A percentile compares a stretch with the other conserved stretches of the same genome.
Evolutionary conservation across 2,797 vertebrate genomes (phyloP).

Genomic region (Telmatherina bonti): DNA sequence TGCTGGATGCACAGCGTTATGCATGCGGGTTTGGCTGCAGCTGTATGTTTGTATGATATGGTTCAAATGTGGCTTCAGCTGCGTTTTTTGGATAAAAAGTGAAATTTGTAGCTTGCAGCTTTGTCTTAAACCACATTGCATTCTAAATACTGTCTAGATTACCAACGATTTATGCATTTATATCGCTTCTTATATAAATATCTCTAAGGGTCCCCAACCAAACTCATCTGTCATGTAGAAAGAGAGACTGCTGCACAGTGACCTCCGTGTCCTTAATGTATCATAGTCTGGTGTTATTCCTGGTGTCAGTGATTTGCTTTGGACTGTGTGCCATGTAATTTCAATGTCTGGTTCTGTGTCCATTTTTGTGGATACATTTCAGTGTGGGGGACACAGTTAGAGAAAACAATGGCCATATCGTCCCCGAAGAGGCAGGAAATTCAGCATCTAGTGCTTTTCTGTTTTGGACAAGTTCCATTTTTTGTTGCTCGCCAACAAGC

Average conservation of each 20-base stretch:
- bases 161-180: slow-evolving; percentile 39
- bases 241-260: slow-evolving; percentile 45
- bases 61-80: slow-evolving; percentile 39
- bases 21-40: slow-evolving; percentile 65
- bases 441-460: slow-evolving; percentile 35
- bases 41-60: slow-evolving; percentile 37
- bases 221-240: slow-evolving; percentile 41
- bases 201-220: slow-evolving; percentile 17
- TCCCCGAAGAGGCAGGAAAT: slow-evolving; percentile 36
- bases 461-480: slow-evolving; percentile 29
- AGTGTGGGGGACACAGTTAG: slow-evolving; percentile 42
- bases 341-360: slow-evolving; percentile 79
- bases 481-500: slow-evolving; percentile 33
- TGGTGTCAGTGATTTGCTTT: slow-evolving; percentile 78
- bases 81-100: slow-evolving; percentile 42
- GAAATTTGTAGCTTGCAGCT: slow-evolving; percentile 42
- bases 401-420: slow-evolving; percentile 57
- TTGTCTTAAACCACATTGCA: slow-evolving; percentile 35
- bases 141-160: slow-evolving; percentile 56
- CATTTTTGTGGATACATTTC: slow-evolving; percentile 67
- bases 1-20: slow-evolving; percentile 46
- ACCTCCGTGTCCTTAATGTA: slow-evolving; percentile 65
- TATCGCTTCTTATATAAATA: slow-evolving; percentile 39
- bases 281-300: slow-evolving; percentile 71
- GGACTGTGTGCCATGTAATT: slow-evolving; percentile 81